Evolutionary conservation across 2,888 invertebrate species (phyloP), one percentile per base, ranked within the genome.

Genomic region (Oligia fasciuncula): DNA sequence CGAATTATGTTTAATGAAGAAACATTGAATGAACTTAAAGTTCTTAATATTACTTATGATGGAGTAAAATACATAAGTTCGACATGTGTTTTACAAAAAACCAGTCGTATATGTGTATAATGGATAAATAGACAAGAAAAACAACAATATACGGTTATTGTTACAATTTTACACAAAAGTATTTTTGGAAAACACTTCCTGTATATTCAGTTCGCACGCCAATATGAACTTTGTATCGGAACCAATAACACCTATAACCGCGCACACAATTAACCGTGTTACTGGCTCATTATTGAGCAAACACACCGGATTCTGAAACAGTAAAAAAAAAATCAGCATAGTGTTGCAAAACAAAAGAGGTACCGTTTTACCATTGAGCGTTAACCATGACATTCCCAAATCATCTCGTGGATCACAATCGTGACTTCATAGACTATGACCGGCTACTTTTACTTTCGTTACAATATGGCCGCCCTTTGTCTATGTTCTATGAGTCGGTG

Each of bases 371-470:
- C 79, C 82, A 85, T 84, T 86, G 90, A 90, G 84, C 89, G 77
- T 89, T 96, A 96, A 94, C 96, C 96, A 93, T 96, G 96, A 96
- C 96, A 96, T 97, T 96, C 96, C 94, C 93, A 93, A 96, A 95
- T 94, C 95, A 92, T 95, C 95, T 95, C 94, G 93, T 94, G 94
- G 91, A 95, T 95, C 94, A 92, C 89, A 88, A 92, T 93, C 95
- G 94, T 95, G 96, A 95, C 94, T 93, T 84, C 91, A 90, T 92
- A 92, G 92, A 84, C 87, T 92, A 91, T 93, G 90, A 89, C 91
- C 89, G 81, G 87, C 95, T 81, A 90, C 95, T 96, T 96, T 96
- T 96, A 96, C 97, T 96, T 96, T 96, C 94, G 90, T 95, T 92
- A 92, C 92, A 92, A 93, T 93, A 94, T 94, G 92, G 93, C 93